Percentiles rank a stretch among this genome's conserved stretches.
Conservation (phyloP, 2,113 vertebrate species). For the Vicugna pacos region DNA sequence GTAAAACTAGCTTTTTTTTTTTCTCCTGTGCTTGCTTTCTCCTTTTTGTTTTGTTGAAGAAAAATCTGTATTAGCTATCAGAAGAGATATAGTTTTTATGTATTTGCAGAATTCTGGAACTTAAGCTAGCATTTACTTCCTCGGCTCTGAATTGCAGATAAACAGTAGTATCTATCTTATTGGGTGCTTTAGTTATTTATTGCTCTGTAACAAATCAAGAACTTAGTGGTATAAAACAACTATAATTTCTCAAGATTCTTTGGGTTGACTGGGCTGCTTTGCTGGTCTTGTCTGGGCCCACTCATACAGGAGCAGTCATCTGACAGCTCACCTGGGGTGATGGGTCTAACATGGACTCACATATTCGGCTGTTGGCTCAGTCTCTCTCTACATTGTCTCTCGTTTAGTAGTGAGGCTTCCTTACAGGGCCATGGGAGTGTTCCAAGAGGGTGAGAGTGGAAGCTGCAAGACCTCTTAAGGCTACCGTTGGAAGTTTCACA, state of each 20-base stretch:
- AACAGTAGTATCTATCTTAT: background rate
- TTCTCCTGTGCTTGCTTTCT: background rate
- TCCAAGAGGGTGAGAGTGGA: background rate
- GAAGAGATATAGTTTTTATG: background rate
- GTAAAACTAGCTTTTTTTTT: slow-evolving; percentile 25
- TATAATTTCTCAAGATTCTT: background rate
- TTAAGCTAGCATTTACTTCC: background rate
- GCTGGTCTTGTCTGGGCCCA: background rate
- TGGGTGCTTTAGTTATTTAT: background rate
- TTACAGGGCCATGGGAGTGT: background rate
- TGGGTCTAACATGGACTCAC: background rate
- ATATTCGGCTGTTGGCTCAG: background rate
- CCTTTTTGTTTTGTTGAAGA: slow-evolving; percentile 51
- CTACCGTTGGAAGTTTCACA: background rate
- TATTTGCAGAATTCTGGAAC: slow-evolving; percentile 23
- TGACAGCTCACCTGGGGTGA: background rate
- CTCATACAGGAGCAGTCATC: background rate
- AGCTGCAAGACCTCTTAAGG: background rate
- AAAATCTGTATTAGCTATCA: background rate
- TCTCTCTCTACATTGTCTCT: background rate
- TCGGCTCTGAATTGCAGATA: background rate
- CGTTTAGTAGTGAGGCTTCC: background rate
- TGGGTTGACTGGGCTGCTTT: background rate
- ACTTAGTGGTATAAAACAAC: slow-evolving; percentile 3
- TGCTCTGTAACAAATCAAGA: slow-evolving; percentile 4